A percentile compares a stretch with the other conserved stretches of the same genome.
phyloP scores from a whole-genome alignment of 2,113 vertebrate genomes.

The Coryphaenoides rupestris region DNA sequence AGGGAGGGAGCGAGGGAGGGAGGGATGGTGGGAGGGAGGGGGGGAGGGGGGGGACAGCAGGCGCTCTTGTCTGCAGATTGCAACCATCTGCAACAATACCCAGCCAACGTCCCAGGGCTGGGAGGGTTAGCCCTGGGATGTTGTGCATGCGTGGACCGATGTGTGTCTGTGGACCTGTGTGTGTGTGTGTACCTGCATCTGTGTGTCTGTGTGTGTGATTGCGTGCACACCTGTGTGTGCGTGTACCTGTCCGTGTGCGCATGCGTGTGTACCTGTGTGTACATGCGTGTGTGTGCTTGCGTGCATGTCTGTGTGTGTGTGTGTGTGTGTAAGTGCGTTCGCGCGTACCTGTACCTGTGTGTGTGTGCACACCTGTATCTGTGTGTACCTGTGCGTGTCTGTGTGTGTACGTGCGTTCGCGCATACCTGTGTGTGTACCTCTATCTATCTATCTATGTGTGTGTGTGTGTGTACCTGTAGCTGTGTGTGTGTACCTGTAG shows the following conservation, averaged over 20 bases:
- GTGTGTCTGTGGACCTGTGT: background rate
- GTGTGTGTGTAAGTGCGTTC: background rate
- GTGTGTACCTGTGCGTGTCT: conserved; percentile 26
- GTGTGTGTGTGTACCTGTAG: too few species aligned
- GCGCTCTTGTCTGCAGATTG: conserved; percentile 59
- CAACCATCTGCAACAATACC: conserved; percentile 64
- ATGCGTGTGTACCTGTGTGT: too few species aligned
- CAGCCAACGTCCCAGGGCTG: too few species aligned
- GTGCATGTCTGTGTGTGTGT: too few species aligned
- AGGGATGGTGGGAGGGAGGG: too few species aligned
- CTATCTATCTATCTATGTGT: too few species aligned
- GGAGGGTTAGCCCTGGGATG: too few species aligned
- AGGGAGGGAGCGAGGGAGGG: too few species aligned
- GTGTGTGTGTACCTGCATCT: background rate
- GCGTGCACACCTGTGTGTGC: too few species aligned
- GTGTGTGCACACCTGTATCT: background rate
- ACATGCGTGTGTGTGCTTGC: background rate
- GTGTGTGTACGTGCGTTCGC: background rate
- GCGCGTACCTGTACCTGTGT: background rate
- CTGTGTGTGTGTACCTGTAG: too few species aligned
- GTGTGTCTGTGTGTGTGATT: background rate
- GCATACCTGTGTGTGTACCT: conserved; percentile 25
- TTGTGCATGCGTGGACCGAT: too few species aligned
- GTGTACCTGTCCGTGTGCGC: too few species aligned
- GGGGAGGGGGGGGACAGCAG: conserved; percentile 41